These are phyloP conservation scores for Colletes collaris DNA, from an alignment of 2,888 invertebrate genomes.

Conservation along the genomic window DNA sequence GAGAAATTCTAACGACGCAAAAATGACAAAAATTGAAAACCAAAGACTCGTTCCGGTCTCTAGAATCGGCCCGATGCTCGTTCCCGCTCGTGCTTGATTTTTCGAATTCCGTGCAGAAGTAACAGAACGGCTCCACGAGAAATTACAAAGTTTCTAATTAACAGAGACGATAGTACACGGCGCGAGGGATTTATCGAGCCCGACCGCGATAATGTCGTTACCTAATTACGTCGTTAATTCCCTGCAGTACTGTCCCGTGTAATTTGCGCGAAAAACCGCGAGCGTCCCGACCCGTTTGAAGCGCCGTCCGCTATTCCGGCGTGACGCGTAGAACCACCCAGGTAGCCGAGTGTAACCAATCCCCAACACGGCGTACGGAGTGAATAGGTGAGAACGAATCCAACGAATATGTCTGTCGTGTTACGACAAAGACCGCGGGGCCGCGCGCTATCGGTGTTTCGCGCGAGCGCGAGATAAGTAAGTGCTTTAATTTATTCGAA, in stretches of 20 bases:
- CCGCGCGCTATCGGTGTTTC: conserved; percentile 66
- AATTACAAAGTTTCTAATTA: too few species aligned
- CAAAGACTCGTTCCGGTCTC: too few species aligned
- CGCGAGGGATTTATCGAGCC: too few species aligned
- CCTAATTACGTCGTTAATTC: not conserved
- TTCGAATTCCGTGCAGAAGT: too few species aligned
- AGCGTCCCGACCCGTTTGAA: not conserved
- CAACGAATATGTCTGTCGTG: conserved; percentile 67
- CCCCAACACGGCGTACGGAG: conserved; percentile 52
- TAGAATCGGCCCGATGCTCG: too few species aligned
- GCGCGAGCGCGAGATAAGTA: conserved; percentile 73
- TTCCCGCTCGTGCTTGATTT: too few species aligned
- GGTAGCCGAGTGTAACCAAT: conserved; percentile 68
- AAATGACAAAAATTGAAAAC: too few species aligned
- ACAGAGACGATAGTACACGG: too few species aligned
- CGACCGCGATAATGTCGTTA: not conserved
- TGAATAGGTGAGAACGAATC: conserved; percentile 71
- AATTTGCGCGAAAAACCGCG: conserved; percentile 8
- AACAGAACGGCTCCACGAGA: too few species aligned
- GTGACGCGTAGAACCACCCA: conserved; percentile 66
- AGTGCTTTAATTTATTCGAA: conserved; percentile 82
- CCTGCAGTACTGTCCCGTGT: too few species aligned
- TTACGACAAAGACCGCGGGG: conserved; percentile 64
- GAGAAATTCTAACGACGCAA: too few species aligned
- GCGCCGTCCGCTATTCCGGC: conserved; percentile 34